These are phyloP conservation scores for silkworm (Bombyx mori) DNA, from an alignment of 1,140 invertebrate species.

Conservation along the genomic window DNA sequence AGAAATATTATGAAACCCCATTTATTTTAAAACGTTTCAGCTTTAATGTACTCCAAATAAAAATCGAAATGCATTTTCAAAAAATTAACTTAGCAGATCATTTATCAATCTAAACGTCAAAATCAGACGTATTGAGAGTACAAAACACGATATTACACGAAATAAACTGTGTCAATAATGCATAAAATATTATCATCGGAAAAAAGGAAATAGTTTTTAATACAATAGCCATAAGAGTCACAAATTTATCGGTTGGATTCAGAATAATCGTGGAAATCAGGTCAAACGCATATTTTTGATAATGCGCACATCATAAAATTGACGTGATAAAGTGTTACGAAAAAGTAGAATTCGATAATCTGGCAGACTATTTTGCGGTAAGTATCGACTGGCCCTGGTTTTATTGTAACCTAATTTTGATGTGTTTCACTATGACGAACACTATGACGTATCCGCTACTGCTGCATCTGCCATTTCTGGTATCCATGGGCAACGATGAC, in stretches of 20 bases:
- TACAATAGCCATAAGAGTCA: constrained; percentile 14
- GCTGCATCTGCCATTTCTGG: no score
- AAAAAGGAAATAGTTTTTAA: constrained; percentile 25
- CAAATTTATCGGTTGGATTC: constrained; percentile 41
- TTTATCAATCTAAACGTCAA: constrained; percentile 9
- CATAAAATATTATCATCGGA: constrained; percentile 8
- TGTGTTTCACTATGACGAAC: no score
- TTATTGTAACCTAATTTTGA: no score
- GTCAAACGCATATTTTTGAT: constrained; percentile 49
- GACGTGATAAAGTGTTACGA: not conserved
- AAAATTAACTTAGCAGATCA: not conserved
- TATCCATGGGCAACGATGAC: no score
- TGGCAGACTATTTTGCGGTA: no score
- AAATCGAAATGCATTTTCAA: no score
- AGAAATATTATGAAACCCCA: no score
- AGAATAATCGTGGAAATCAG: constrained; percentile 41
- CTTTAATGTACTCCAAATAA: no score
- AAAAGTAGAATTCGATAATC: no score
- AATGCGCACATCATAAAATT: constrained; percentile 13
- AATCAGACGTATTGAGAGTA: constrained; percentile 35
- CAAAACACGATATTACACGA: constrained; percentile 20
- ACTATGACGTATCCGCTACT: no score
- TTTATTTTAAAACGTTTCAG: no score
- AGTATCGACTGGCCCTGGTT: no score
- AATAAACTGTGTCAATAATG: constrained; percentile 33